A percentile compares a stretch with the other conserved stretches of the same genome.
Conservation (phyloP, 1,140 invertebrate species). For the Sinonovacula constricta region DNA sequence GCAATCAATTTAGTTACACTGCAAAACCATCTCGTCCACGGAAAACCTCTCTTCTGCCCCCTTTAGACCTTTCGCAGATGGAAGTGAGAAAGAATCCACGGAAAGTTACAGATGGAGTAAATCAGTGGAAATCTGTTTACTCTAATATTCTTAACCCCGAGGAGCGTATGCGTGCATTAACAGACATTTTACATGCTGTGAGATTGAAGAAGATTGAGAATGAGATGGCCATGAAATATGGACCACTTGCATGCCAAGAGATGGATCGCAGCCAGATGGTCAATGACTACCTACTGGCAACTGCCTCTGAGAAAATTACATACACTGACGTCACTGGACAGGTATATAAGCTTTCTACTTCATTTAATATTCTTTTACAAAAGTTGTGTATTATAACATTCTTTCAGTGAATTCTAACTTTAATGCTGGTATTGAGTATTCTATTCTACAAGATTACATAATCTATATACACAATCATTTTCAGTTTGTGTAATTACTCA, state of each 20-base stretch:
- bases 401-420: no score
- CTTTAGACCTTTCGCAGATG: conserved; percentile 10
- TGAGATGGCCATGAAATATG: conserved; percentile 61
- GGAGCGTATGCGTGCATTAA: conserved; percentile 56
- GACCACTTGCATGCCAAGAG: conserved; percentile 25
- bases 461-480: no score
- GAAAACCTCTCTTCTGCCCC: conserved; percentile 42
- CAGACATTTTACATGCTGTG: conserved; percentile 64
- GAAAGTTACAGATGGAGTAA: conserved; percentile 48
- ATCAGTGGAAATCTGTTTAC: conserved; percentile 64
- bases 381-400: background rate
- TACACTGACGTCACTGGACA: conserved; percentile 32
- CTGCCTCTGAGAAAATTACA: conserved; percentile 5
- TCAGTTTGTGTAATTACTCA: no score
- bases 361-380: background rate
- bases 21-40: conserved; percentile 20
- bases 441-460: no score
- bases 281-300: background rate
- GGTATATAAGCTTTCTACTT: conserved; percentile 17
- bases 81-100: conserved; percentile 34
- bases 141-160: conserved; percentile 59
- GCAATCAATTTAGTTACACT: conserved; percentile 21
- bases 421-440: no score
- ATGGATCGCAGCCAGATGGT: conserved; percentile 18
- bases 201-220: conserved; percentile 63